Evolutionary conservation across 2,888 invertebrate species (phyloP).

Genomic region (Drosophila maculinotata): DNA sequence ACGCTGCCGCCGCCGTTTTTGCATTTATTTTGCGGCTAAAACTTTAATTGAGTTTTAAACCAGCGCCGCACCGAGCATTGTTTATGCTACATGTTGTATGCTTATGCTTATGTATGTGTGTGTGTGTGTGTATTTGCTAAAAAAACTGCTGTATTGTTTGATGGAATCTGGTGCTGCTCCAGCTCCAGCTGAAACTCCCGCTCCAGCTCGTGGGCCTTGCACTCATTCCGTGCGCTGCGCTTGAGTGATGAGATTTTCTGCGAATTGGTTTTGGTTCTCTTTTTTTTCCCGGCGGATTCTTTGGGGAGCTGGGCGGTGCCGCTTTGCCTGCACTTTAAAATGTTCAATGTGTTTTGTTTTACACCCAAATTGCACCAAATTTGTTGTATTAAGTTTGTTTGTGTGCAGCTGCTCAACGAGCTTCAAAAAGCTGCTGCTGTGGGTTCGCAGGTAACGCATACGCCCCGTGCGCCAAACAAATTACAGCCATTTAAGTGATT

Average conservation of each 20-base stretch:
- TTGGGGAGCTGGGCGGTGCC: constrained; percentile 25
- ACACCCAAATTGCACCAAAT: constrained; percentile 52
- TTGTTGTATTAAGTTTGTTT: constrained; percentile 35
- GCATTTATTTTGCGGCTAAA: constrained; percentile 81
- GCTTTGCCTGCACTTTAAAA: constrained; percentile 51
- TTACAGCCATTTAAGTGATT: constrained; percentile 60
- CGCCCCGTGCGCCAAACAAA: constrained; percentile 53
- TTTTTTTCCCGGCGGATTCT: constrained; percentile 21
- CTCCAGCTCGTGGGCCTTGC: constrained; percentile 22
- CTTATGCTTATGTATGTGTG: constrained; percentile 15
- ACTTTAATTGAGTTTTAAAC: constrained; percentile 81
- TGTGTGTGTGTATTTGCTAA: constrained; percentile 15
- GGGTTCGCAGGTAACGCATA: constrained; percentile 50
- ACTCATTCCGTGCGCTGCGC: constrained; percentile 45
- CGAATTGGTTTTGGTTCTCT: constrained; percentile 41
- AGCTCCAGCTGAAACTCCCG: constrained; percentile 18
- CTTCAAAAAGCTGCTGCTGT: constrained; percentile 7
- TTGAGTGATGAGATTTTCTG: constrained; percentile 73
- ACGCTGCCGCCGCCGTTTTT: constrained; percentile 59
- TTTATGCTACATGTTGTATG: constrained; percentile 43
- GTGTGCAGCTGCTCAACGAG: constrained; percentile 9
- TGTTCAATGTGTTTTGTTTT: constrained; percentile 47
- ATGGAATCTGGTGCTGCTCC: constrained; percentile 44
- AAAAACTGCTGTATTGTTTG: constrained; percentile 43
- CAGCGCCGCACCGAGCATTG: constrained; percentile 51